Percentiles rank a stretch among this genome's conserved stretches.
Conservation (phyloP, 2,113 vertebrate genomes). For the Myrmecophaga tridactyla region DNA sequence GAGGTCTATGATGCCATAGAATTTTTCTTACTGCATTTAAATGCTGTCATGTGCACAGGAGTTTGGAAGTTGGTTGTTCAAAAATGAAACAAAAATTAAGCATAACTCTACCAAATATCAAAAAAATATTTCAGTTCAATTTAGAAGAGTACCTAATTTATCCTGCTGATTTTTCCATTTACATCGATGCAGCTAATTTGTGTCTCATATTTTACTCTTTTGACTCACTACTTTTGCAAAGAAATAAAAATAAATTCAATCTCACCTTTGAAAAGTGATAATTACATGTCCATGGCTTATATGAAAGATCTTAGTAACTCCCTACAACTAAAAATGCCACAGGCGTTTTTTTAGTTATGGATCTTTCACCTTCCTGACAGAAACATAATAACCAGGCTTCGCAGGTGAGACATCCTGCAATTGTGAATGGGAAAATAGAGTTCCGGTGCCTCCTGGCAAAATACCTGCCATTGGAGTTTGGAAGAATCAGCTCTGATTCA, state of each 20-base stretch:
- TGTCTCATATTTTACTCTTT: conserved; percentile 54
- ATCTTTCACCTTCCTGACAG: conserved; percentile 75
- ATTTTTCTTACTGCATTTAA: conserved; percentile 54
- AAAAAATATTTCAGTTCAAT: conserved; percentile 51
- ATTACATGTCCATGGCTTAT: conserved; percentile 77
- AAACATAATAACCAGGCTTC: conserved; percentile 75
- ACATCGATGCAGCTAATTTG: conserved; percentile 65
- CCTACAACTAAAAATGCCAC: conserved; percentile 67
- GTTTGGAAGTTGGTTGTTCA: conserved; percentile 42
- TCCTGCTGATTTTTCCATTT: conserved; percentile 61
- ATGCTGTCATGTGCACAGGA: conserved; percentile 2
- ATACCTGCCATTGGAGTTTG: background rate
- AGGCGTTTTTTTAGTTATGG: conserved; percentile 71
- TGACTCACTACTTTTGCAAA: conserved; percentile 49
- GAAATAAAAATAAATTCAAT: conserved; percentile 75
- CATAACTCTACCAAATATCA: conserved; percentile 43
- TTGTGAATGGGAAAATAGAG: background rate
- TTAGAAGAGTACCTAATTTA: conserved; percentile 47
- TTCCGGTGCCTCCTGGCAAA: conserved; percentile 45
- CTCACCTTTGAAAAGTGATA: conserved; percentile 73
- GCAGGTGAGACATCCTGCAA: conserved; percentile 42
- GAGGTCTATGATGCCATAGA: background rate
- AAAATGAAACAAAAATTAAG: conserved; percentile 59
- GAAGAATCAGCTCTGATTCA: background rate
- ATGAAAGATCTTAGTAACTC: conserved; percentile 76